Percentiles rank a stretch among this genome's conserved stretches.
phyloP scores from a whole-genome alignment of 1,140 invertebrate genomes.

The Camponotus pennsylvanicus region DNA sequence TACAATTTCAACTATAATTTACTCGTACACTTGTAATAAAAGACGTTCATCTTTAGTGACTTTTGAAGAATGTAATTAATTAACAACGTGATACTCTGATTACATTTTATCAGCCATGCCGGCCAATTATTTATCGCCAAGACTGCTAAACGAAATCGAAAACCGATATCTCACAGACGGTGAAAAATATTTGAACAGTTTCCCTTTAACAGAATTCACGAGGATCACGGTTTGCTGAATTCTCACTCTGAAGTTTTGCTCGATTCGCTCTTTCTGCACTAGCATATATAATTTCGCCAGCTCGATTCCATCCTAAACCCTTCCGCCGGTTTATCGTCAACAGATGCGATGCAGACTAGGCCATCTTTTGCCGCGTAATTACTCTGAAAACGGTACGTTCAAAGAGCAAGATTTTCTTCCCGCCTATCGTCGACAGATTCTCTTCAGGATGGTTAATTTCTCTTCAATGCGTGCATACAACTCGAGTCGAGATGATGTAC shows the following conservation, averaged over 20 bases:
- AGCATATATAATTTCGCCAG: conserved; percentile 40
- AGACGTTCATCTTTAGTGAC: not conserved
- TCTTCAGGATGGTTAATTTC: conserved; percentile 15
- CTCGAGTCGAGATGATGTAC: conserved; percentile 1
- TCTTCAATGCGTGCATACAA: not conserved
- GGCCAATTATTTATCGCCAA: not conserved
- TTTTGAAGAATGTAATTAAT: conserved; percentile 9
- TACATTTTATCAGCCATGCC: not conserved
- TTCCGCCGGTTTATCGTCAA: conserved; percentile 11
- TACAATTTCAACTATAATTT: not conserved
- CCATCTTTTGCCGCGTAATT: conserved; percentile 53
- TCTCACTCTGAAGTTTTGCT: conserved; percentile 21
- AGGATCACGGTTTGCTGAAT: conserved; percentile 41
- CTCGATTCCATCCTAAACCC: conserved; percentile 24
- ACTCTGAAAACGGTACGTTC: conserved; percentile 35
- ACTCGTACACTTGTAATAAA: not conserved
- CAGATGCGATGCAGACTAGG: conserved; percentile 30
- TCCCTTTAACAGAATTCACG: conserved; percentile 25
- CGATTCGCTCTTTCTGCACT: conserved; percentile 46
- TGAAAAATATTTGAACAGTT: conserved; percentile 30
- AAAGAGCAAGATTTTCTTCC: conserved; percentile 41
- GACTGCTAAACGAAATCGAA: conserved; percentile 3
- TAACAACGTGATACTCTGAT: not conserved
- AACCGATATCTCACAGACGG: not conserved
- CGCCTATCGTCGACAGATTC: conserved; percentile 11